Base-by-base conservation (phyloP, 2,888 invertebrate genomes). In the Hoplodrina blanda region DNA sequence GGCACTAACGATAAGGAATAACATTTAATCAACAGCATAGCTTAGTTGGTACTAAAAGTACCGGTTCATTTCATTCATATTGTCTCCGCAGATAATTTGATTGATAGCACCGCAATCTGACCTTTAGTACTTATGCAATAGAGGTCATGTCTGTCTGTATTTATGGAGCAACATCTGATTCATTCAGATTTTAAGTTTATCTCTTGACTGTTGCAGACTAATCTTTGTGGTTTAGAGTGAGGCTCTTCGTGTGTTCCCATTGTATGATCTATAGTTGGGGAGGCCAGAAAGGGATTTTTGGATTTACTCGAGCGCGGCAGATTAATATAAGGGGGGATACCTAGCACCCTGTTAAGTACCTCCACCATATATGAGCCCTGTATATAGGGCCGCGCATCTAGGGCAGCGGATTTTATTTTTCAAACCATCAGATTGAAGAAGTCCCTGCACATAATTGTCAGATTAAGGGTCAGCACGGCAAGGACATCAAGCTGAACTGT, bases 31-130 rank as follows among this genome's bases (percentile, higher is more conserved):
- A 76, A 70, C 67, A 30, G 74, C 72, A 82, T 62, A 75, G 52
- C 62, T 78, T 80, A 72, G 63, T 85, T 86, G 83, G 85, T 80
- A 74, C 79, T 59, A 78, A 86, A 87, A 87, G 87, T 91, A 91
- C 91, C 92, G 91, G 88, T 92, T 88, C 83, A 85, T 87, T 93
- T 92, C 93, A 93, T 93, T 92, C 92, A 91, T 84, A 89, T 84
- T 87, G 82, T 76, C 67, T 62, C 68, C 69, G 68, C 72, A 74
- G 83, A 84, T 85, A 76, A 78, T 87, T 78, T 81, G 80, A 83
- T 80, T 77, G 73, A 80, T 80, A 73, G 77, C 73, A 83, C 73
- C 69, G 75, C 37, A 81, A 75, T 76, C 59, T 76, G 69, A 83
- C 74, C 78, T 85, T 78, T 83, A 80, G 20, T 11, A 2, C 30